Base-by-base conservation (phyloP, 2,888 invertebrate species). In the Aphrophora alni region DNA sequence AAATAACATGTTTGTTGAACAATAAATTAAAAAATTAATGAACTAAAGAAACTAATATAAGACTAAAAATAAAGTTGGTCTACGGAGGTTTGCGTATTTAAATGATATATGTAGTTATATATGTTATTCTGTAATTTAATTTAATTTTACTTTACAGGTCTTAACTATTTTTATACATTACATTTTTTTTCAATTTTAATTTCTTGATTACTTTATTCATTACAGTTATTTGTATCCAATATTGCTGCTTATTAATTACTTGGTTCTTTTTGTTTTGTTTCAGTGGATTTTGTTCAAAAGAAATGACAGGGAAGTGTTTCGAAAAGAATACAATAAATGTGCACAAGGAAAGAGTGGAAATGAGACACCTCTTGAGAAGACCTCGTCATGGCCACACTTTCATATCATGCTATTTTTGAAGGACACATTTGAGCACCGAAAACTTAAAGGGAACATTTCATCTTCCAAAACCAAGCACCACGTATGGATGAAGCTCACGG, bases 251-350 rank as follows among this genome's bases (percentile, higher is more conserved):
- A 26, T n/a, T 26, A 26, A 24, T 26, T 25, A 70, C 27, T 70
- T 14, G 14, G 70, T 70, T 70, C 24, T 68, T 68, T 68, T 24
- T 68, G n/a, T 21, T 77, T 10, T 77, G 25, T 77, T 71, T 27
- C 71, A 77, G 77, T 77, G n/a, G 71, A 59, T 59, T 68, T 28
- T 8, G 28, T 77, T 28, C 70, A 77, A 69, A 77, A 77, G 70
- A 77, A 77, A 17, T 70, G 77, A 69, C 59, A 77, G 78, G 72
- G 78, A 78, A 33, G 72, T 72, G 33, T 78, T 73, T 78, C 72
- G 78, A 71, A 78, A 78, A 70, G 78, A 72, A 73, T 44, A 38
- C 72, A 78, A 68, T 24, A 78, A 72, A 78, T 28, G 38, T 38
- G 72, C 38, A n/a, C 33, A 71, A 71, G n/a, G 10, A 21, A 71